Percentiles rank a stretch among this genome's conserved stretches.
These are phyloP conservation scores for Apamea epomidion DNA, from an alignment of 2,888 invertebrate species.

Conservation along the genomic window DNA sequence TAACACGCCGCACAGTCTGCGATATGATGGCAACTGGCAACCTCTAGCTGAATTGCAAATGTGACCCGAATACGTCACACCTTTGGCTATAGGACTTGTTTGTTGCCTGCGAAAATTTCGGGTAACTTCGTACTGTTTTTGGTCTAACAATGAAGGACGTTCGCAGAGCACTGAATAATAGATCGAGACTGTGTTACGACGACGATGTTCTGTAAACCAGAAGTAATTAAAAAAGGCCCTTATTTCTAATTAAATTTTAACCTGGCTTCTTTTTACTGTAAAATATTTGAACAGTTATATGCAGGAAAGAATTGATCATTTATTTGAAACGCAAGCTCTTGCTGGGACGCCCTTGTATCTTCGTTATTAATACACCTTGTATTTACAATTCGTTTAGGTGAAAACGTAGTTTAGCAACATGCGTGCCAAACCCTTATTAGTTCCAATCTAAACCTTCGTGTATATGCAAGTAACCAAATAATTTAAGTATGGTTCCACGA, in stretches of 20 bases:
- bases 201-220: constrained; percentile 19
- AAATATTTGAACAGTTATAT: constrained; percentile 2
- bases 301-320: background rate
- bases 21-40: constrained; percentile 41
- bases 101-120: constrained; percentile 7
- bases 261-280: background rate
- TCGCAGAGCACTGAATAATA: constrained; percentile 18
- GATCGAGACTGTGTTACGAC: constrained; percentile 7
- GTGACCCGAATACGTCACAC: constrained; percentile 41
- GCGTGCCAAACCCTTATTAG: constrained; percentile 23
- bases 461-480: background rate
- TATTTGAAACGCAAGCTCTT: background rate
- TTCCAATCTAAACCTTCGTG: constrained; percentile 3
- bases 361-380: constrained; percentile 7
- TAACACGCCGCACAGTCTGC: constrained; percentile 60
- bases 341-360: constrained; percentile 9
- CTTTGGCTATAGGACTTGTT: constrained; percentile 14
- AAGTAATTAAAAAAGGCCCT: constrained; percentile 22
- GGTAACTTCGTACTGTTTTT: constrained; percentile 1
- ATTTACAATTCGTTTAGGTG: background rate
- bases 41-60: constrained; percentile 34
- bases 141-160: background rate
- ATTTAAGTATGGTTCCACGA: background rate
- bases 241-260: constrained; percentile 10
- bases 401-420: constrained; percentile 13